phyloP scores from a whole-genome alignment of 2,888 invertebrate species.

The Eilema griseolum region DNA sequence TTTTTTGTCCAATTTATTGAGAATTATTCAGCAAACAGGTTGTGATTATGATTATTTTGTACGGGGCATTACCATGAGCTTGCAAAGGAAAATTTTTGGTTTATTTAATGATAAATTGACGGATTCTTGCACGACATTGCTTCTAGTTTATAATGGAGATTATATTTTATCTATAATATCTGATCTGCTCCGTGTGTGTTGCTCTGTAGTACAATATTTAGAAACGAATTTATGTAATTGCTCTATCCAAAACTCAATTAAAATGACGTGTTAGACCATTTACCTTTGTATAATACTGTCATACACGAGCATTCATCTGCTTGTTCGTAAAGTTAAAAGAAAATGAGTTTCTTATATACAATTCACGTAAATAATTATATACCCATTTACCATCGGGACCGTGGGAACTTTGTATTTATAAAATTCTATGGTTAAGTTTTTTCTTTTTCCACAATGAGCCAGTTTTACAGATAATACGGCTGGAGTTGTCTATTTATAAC shows the following conservation, averaged over 20 bases:
- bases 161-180: background rate
- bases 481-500: background rate
- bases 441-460: background rate
- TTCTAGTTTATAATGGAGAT: background rate
- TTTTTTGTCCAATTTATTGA: background rate
- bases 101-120: background rate
- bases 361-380: background rate
- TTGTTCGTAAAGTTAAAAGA: too few relatives aligned
- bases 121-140: background rate
- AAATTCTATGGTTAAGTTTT: background rate
- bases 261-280: too few relatives aligned
- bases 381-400: background rate
- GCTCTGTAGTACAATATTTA: background rate
- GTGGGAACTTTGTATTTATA: constrained; percentile 1
- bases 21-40: constrained; percentile 3
- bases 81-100: background rate
- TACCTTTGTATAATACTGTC: too few relatives aligned
- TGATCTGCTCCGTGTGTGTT: background rate
- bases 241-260: background rate
- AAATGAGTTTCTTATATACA: background rate
- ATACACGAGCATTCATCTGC: too few relatives aligned
- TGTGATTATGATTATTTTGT: background rate
- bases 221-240: background rate
- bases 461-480: background rate
- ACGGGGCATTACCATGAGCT: background rate